Evolutionary conservation across 2,888 invertebrate genomes (phyloP), one percentile per base, ranked within the genome.

Genomic region (Panzeria rudis): DNA sequence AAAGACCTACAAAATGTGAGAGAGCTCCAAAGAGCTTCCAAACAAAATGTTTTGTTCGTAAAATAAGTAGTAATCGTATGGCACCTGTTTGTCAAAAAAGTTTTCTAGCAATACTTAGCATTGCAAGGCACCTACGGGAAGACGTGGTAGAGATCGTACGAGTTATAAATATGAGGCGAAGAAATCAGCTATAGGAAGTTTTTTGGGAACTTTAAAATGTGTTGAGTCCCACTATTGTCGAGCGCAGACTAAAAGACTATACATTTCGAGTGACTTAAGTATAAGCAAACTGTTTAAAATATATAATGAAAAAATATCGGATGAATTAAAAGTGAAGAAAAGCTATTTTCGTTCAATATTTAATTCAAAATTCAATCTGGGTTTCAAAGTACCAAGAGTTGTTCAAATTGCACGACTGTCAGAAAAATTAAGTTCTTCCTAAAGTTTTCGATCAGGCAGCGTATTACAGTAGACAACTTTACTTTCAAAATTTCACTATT

Each of bases 1-100:
- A 32, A 56, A 56, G 29, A 56, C 56, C 29, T 38, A 35, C 20
- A 41, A 62, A 62, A 35, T 15, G 32, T 56, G 56, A 56, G 32
- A 56, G 56, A 56, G n/a, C 56, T 59, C 32, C 56, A 59, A 29
- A 59, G 56, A 44, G 3, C 68, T 68, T 52, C 35, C 50, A 68
- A 50, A 35, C 68, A 68, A 68, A 68, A 52, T 68, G 68, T 35
- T 68, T 52, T 68, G 35, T 68, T 68, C 52, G 35, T 35, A 68
- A 52, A 68, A 68, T 20, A 23, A 44, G n/a, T 35, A 52, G 68
- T 23, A 68, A 68, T 15, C 50, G 20, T 35, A 35, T 68, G 68
- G 68, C 35, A 35, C 20, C 50, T 23, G 68, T 69, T 69, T 69
- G 68, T 23, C 50, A 69, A 52, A 25, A 29, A 20, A 41, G 29